Evolutionary conservation across 2,113 vertebrate species (phyloP), one percentile per base, ranked within the genome.

Genomic region (Labeo catla): DNA sequence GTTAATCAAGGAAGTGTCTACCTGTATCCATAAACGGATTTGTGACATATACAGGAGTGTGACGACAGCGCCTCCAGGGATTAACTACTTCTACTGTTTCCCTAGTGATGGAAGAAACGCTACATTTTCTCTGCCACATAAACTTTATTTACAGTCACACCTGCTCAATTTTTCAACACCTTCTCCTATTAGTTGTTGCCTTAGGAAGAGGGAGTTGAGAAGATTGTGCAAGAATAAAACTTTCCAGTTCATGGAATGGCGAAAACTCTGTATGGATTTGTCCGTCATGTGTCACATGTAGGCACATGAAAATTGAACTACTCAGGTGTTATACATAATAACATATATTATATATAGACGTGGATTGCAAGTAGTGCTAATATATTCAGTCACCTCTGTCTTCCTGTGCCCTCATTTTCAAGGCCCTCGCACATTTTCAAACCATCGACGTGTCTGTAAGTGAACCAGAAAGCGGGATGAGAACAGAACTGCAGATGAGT

Each of bases 61-160:
- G 87, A 91, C 81, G 87, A 92, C 89, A 91, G 74, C 47, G 89
- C 88, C 94, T 91, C 92, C 89, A 91, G 92, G 91, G 92, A 94
- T 92, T 91, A 93, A 93, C 92, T 93, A 93, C 89, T 88, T 91
- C 88, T 88, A 87, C 91, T 86, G 91, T 93, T 94, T 94, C 93
- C 87, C 87, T 92, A 91, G 91, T 92, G 92, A 95, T 93, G 87
- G 90, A 95, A 91, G 93, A 93, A 90, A 90, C 86, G 90, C 91
- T 90, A 84, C 88, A 89, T 92, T 91, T 88, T 86, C 90, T 89
- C 88, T 93, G 92, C 91, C 94, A 94, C 93, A 95, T 95, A 93
- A 94, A 94, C 90, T 91, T 94, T 94, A 94, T 95, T 95, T 94
- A 95, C 93, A 93, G 90, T 93, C 91, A 89, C 92, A 93, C 93